Conservation (phyloP, 1,140 invertebrate species). For the Chionoecetes opilio region DNA sequence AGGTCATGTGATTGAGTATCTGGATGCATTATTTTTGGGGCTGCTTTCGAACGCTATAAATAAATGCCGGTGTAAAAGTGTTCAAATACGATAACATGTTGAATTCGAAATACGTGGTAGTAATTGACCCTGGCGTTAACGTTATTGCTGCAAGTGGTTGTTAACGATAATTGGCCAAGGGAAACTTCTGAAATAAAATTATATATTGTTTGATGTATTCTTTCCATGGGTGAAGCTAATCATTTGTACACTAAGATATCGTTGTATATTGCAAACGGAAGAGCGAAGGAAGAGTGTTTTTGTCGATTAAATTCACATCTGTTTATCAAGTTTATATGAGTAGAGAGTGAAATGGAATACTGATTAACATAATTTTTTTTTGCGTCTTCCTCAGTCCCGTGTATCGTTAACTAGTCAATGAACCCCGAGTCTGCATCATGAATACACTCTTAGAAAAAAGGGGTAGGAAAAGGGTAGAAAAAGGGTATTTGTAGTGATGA, state of each 20-base stretch:
- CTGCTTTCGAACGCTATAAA: neutral
- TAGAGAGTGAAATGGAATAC: neutral
- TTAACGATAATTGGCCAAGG: neutral
- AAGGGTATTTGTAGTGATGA: too few relatives aligned
- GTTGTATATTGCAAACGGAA: neutral
- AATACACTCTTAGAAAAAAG: too few relatives aligned
- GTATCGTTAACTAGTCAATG: neutral
- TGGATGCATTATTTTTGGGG: conserved; percentile 1
- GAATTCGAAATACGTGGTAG: neutral
- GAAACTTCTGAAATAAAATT: neutral
- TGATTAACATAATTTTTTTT: too few relatives aligned
- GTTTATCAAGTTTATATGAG: neutral
- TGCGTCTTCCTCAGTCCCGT: neutral
- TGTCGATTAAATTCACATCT: neutral
- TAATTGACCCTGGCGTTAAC: neutral
- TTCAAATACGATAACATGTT: neutral
- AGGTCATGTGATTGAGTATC: neutral
- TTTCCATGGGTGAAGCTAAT: neutral
- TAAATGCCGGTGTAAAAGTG: neutral
- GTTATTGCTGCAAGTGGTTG: neutral
- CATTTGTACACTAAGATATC: neutral
- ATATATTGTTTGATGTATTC: neutral
- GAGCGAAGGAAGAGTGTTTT: neutral
- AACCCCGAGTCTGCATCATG: neutral
- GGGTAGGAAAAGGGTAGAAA: too few relatives aligned